Conservation (phyloP, 2,797 vertebrate species). For the Scleropages formosus region DNA sequence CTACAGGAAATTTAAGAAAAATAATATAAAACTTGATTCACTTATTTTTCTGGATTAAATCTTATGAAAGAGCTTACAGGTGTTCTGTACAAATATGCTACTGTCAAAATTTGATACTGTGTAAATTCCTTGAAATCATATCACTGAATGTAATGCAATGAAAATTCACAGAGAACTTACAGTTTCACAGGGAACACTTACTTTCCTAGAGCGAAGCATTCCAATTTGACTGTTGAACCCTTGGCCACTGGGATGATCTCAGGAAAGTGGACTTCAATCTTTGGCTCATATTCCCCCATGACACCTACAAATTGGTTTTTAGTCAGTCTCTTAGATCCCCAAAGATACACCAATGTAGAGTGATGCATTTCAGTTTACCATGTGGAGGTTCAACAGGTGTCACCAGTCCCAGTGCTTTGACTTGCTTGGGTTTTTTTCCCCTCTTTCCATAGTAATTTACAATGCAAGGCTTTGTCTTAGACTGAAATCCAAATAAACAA, state of each 20-base stretch:
- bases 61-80: no score
- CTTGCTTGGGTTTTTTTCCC: no score
- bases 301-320: constrained; percentile 72
- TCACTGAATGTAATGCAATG: background rate
- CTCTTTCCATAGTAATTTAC: no score
- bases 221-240: constrained; percentile 88
- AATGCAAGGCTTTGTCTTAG: no score
- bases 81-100: no score
- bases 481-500: no score
- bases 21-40: no score
- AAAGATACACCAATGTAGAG: background rate
- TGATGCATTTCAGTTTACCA: background rate
- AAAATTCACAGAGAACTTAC: background rate
- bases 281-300: constrained; percentile 98
- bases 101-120: no score
- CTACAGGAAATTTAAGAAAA: no score
- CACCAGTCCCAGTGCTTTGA: no score
- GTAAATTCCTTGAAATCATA: background rate
- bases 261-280: constrained; percentile 98
- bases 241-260: constrained; percentile 86
- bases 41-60: no score
- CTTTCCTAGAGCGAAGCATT: constrained; percentile 98
- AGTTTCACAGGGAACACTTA: constrained; percentile 65
- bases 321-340: constrained; percentile 23
- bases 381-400: background rate